Evolutionary conservation across 2,888 invertebrate species (phyloP), one percentile per base, ranked within the genome.

Genomic region (Tiliacea citrago): DNA sequence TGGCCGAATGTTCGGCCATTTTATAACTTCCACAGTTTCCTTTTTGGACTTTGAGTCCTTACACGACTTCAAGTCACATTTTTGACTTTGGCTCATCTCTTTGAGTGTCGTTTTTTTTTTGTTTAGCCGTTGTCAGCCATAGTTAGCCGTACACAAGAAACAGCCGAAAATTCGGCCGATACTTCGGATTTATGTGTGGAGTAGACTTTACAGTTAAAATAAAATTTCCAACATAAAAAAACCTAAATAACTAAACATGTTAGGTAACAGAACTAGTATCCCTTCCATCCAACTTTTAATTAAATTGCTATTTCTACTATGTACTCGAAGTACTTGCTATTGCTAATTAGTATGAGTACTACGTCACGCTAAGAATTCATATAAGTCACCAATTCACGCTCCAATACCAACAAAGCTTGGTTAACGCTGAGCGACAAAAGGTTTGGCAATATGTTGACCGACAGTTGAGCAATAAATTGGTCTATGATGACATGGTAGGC

Each of bases 371-470:
- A 66, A 61, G 81, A 81, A 82, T 71, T 79, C 79, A 58, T 79
- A 82, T 61, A 82, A 81, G 68, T 71, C 57, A 74, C 47, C 18
- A 39, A 68, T 82, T 75, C 75, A 71, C 61, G 68, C 79, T 74
- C 70, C 60, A 68, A 77, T 78, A 47, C 57, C 39, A 61, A 53
- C 13, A 65, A 67, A 66, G 60, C 57, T 45, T 21, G 18, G 29
- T 57, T 61, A 7, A 68, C 49, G 75, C 42, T 51, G 7, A 67
- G 67, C 70, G 12, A 82, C 78, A 62, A 72, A 58, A 58, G 49
- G 66, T 69, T 53, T 51, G 21, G 10, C 51, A 60, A 81, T 35
- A 45, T 81, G 55, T 76, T 39, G 58, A 9, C 13, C 16, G 8
- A 69, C 24, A 18, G 35, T 47, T 71, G 2, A 12, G 13, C 42